Evolutionary conservation across 2,888 invertebrate genomes (phyloP), one percentile per base, ranked within the genome.

Genomic region (Tridacna gigas): DNA sequence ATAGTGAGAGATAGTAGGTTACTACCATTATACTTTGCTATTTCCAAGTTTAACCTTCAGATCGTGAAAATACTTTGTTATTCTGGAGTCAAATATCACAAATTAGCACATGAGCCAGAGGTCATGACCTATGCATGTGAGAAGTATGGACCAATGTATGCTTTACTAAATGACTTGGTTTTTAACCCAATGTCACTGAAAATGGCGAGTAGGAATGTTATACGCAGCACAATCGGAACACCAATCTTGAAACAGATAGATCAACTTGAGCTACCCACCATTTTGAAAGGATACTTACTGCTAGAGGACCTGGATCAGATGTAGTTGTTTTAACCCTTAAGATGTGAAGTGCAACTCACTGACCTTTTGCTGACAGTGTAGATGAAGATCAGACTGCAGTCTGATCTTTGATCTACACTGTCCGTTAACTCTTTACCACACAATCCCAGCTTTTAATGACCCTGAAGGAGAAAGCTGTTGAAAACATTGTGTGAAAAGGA

Each of bases 1-100:
- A 66, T 65, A 45, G 74, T 71, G 20, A 37, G 22, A 7, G 75
- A 79, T 47, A 28, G 67, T 3, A 67, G 60, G 22, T 56, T 86
- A 18, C 45, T 84, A 2, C 88, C 88, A n/a, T 60, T 88, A 18
- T 83, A 80, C 51, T 63, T 84, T 18, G 86, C 88, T 1, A 78
- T 88, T 28, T 80, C 81, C n/a, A 83, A 79, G 47, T 75, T 82
- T n/a, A 82, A 85, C n/a, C 12, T 74, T 13, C 48, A 71, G 25
- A 66, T 82, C 47, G 82, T 86, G 5, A 77, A 77, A 45, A 80
- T 85, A 37, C 71, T 88, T 18, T 83, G 83, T 77, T 65, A 45
- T 15, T 77, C 79, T 48, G 88, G 88, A 45, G 67, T 74, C 22
- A 74, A 37, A 26, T 85, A 80, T 51, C 83, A 82, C 65, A 76